phyloP scores from a whole-genome alignment of 2,113 vertebrate genomes.

The Columba janthina region DNA sequence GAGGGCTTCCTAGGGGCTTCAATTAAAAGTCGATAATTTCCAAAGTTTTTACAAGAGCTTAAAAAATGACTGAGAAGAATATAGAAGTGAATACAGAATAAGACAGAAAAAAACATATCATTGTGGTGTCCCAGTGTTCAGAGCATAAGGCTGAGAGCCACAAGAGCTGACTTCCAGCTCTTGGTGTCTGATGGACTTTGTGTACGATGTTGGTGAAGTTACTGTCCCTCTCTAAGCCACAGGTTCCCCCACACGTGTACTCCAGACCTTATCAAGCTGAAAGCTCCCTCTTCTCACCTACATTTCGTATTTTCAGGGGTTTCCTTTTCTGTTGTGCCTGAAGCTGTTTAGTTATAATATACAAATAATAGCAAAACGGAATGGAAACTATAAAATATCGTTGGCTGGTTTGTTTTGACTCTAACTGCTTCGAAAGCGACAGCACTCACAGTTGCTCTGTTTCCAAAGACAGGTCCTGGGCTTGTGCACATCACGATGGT shows the following conservation, averaged over 20 bases:
- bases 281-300: background rate
- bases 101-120: background rate
- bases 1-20: background rate
- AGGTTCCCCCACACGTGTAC: background rate
- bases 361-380: background rate
- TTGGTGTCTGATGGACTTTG: background rate
- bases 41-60: background rate
- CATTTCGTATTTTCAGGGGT: background rate
- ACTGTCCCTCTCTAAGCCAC: background rate
- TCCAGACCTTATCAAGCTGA: background rate
- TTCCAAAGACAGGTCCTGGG: background rate
- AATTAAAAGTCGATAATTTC: background rate
- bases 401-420: background rate
- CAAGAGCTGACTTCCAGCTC: background rate
- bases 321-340: background rate
- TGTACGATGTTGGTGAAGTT: background rate
- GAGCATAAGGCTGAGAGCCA: background rate
- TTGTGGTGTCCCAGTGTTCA: background rate
- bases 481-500: background rate
- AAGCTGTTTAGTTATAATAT: background rate
- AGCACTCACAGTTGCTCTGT: background rate
- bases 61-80: background rate
- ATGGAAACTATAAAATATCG: background rate
- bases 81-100: background rate
- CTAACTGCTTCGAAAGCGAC: background rate